phyloP scores from a whole-genome alignment of 2,888 invertebrate species.

The Neoscelio sp. region DNA sequence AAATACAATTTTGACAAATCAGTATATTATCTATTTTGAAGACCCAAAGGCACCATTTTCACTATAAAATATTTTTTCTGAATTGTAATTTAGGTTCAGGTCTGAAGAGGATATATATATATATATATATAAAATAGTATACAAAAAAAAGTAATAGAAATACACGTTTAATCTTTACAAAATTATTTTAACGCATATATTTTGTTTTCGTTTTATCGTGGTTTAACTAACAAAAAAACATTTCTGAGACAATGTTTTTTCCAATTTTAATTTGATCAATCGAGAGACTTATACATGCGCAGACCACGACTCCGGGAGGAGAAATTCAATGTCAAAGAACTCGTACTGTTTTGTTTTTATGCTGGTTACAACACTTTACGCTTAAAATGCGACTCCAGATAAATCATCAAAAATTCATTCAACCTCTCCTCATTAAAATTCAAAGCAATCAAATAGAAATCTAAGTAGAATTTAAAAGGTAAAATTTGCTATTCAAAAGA shows the following conservation, averaged over 20 bases:
- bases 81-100: no score
- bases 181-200: no score
- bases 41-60: no score
- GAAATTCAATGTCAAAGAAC: slow-evolving; percentile 62
- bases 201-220: slow-evolving; percentile 80
- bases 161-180: no score
- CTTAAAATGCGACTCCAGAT: slow-evolving; percentile 39
- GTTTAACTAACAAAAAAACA: background rate
- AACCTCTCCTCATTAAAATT: slow-evolving; percentile 45
- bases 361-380: slow-evolving; percentile 31
- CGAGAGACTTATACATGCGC: slow-evolving; percentile 40
- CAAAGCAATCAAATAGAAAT: slow-evolving; percentile 20
- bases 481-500: slow-evolving; percentile 21
- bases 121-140: no score
- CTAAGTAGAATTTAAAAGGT: slow-evolving; percentile 25
- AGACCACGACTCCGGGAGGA: slow-evolving; percentile 27
- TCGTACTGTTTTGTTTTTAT: slow-evolving; percentile 45
- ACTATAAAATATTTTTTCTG: no score
- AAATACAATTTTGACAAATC: no score
- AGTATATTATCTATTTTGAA: no score
- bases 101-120: no score
- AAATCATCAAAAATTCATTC: slow-evolving; percentile 49
- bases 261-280: slow-evolving; percentile 48
- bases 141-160: no score
- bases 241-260: background rate